Base-by-base conservation (phyloP, 2,113 vertebrate genomes). In the Melanerpes formicivorus region DNA sequence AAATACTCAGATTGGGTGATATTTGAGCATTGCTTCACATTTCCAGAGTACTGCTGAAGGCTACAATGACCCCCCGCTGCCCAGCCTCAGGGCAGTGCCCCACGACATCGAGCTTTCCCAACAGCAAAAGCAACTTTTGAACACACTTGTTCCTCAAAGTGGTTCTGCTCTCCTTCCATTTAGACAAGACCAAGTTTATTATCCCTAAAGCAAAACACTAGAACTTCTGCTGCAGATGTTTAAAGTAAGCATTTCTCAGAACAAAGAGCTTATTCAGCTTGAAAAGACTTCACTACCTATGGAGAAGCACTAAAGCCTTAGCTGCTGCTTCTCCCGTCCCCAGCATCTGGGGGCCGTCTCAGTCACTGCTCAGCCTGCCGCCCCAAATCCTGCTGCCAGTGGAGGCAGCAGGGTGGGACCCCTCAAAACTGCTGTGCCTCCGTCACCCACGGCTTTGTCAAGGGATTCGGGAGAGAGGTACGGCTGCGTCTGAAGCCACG, bases 261-360 rank as follows among this genome's bases (percentile, higher is more conserved):
- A 96, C 95, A 96, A 96, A 96, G 96, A 94, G 91, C 64, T 93
- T 92, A 92, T 71, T 93, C 87, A 95, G 80, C 91, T 96, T 72
- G 88, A 91, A 87, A 76, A 55, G 56, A 13, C 34, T 67, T 52
- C 50, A 16, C 8, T 92, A 75, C 60, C 64, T 42, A 40, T 0
- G 0, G 89, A 91, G 88, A 67, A 92, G 59, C 11, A 27, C 52
- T 30, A 75, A 27, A 0, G 18, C 70, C 67, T 91, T 14, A 56
- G 52, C 58, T 84, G 77, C n/a, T 0, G 10, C 69, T 73, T 72
- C 76, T 92, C 72, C 64, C 56, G 80, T 88, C 79, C 50, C 70
- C 0, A 1, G 83, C 90, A 91, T 95, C 90, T 95, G 93, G 80
- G 86, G 93, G 84, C 83, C 3, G 42, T 90, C 69, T 93, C 95